Evolutionary conservation across 2,888 invertebrate genomes (phyloP).

Genomic region (Galerucella calmariensis): DNA sequence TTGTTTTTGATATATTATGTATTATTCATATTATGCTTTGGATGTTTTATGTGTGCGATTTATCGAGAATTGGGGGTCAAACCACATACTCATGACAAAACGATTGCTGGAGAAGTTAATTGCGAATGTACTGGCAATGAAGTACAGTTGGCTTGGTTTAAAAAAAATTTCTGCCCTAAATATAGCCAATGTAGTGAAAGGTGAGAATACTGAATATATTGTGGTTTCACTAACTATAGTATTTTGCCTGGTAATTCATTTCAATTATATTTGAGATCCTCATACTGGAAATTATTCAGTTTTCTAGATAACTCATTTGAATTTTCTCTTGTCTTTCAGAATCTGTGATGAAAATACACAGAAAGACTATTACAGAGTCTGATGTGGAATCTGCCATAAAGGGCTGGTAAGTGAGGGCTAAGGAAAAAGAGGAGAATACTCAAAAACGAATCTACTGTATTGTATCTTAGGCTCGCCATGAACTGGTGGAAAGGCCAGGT

Average conservation of each 20-base stretch:
- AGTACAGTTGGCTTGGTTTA: slow-evolving; percentile 4
- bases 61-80: neutral
- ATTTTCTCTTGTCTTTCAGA: slow-evolving; percentile 9
- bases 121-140: slow-evolving; percentile 8
- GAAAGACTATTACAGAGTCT: slow-evolving; percentile 13
- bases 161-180: slow-evolving; percentile 2
- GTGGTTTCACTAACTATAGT: too few species aligned
- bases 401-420: slow-evolving; percentile 15
- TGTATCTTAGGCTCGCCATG: too few species aligned
- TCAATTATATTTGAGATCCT: too few species aligned
- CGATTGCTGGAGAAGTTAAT: slow-evolving; percentile 3
- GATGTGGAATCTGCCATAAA: slow-evolving; percentile 22
- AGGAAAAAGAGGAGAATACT: slow-evolving; percentile 3
- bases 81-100: slow-evolving; percentile 2
- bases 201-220: too few species aligned
- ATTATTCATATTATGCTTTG: neutral
- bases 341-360: slow-evolving; percentile 19
- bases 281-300: too few species aligned
- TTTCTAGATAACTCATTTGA: too few species aligned
- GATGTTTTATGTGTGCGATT: neutral
- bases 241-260: too few species aligned
- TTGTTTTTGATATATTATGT: too few species aligned
- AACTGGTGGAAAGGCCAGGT: too few species aligned
- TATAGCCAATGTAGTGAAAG: neutral
- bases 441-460: too few species aligned